phyloP scores from a whole-genome alignment of 35 echinoderm and acorn worm species.

The Ophioderma brevispina region DNA sequence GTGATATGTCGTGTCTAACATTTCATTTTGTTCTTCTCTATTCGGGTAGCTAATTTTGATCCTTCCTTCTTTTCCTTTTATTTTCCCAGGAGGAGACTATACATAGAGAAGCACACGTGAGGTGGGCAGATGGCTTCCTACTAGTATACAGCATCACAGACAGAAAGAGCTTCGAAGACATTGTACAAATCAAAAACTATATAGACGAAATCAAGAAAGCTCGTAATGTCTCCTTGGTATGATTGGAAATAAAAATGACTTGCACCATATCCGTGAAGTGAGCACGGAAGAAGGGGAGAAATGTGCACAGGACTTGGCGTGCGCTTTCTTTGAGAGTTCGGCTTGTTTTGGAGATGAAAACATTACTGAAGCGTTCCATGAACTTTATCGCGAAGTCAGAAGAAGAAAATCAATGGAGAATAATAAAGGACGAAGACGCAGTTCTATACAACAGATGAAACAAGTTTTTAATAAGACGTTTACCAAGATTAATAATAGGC shows the following conservation, averaged over 20 bases:
- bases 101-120: slow-evolving; percentile 83
- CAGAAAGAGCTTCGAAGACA: slow-evolving; percentile 82
- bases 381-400: slow-evolving; percentile 84
- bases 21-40: background rate
- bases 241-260: slow-evolving; percentile 88
- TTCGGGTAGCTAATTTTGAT: background rate
- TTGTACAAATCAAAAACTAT: slow-evolving; percentile 76
- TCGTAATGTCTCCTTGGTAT: slow-evolving; percentile 91
- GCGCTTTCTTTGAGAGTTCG: slow-evolving; percentile 88
- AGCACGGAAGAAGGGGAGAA: slow-evolving; percentile 90
- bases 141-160: slow-evolving; percentile 93
- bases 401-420: slow-evolving; percentile 68
- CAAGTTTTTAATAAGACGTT: slow-evolving; percentile 92
- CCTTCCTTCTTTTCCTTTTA: background rate
- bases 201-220: slow-evolving; percentile 96
- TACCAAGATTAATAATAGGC: slow-evolving; percentile 92
- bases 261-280: slow-evolving; percentile 83
- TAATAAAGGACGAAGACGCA: slow-evolving; percentile 60
- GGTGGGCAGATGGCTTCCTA: slow-evolving; percentile 95
- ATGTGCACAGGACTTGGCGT: slow-evolving; percentile 78
- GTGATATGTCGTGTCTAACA: background rate
- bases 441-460: slow-evolving; percentile 93
- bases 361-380: slow-evolving; percentile 83
- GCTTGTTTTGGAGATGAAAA: slow-evolving; percentile 79
- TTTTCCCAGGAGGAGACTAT: slow-evolving; percentile 72